Percentiles rank a stretch among this genome's conserved stretches.
These are phyloP conservation scores for Scopus umbretta DNA, from an alignment of 2,113 vertebrate genomes.

Conservation along the genomic window DNA sequence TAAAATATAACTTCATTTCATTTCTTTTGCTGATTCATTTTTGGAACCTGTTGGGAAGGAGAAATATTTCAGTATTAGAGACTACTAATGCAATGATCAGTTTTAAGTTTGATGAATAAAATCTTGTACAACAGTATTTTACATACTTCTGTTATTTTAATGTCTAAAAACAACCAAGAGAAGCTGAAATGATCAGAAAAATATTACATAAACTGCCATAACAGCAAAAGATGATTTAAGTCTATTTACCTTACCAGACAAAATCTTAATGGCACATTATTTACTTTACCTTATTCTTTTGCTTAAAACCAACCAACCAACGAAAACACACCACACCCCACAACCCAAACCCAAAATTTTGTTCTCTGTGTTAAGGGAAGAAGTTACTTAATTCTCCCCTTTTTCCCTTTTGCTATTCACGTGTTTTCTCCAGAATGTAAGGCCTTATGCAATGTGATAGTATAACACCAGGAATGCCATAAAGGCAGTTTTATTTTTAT, in stretches of 20 bases:
- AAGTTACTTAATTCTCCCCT: neutral
- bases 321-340: neutral
- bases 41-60: neutral
- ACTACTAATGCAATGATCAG: neutral
- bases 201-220: neutral
- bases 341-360: neutral
- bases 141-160: neutral
- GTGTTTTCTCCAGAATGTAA: neutral
- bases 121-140: neutral
- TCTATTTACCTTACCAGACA: neutral
- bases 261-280: neutral
- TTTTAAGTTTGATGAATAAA: neutral
- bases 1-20: neutral
- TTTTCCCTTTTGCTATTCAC: neutral
- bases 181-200: neutral
- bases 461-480: conserved; percentile 3
- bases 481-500: conserved; percentile 61
- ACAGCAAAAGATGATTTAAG: neutral
- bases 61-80: neutral
- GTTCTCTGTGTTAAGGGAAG: neutral
- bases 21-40: neutral
- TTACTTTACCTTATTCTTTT: neutral
- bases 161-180: neutral
- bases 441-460: conserved; percentile 1
- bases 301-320: neutral